Base-by-base conservation (phyloP, 1,140 invertebrate genomes). In the Reticulitermes speratus region DNA sequence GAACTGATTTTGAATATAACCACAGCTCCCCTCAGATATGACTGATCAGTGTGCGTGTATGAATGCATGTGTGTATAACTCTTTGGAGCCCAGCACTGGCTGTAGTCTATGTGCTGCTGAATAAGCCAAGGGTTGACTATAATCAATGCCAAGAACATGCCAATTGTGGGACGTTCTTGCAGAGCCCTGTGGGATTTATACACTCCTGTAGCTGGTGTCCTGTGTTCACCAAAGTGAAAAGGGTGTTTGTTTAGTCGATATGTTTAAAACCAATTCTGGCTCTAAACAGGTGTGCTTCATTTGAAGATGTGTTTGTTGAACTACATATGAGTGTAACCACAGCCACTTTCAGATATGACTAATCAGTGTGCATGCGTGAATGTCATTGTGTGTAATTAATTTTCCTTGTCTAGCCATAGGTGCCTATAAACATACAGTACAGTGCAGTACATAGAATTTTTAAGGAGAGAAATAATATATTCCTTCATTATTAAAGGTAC, bases 371-470 rank as follows among this genome's bases (percentile, higher is more conserved):
- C 65, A 75, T 75, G 7, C n/a, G n/a, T 75, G 25, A 75, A 30
- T 75, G 65, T 25, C 1, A 9, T n/a, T 16, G 59, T 65, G 16
- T 75, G 65, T 75, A 75, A 8, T 75, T 75, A 8, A 75, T 25
- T 75, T 75, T 75, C 8, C 25, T 30, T 75, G 65, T 75, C 65
- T 75, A 75, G 65, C 65, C 65, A 75, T 75, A 75, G 65, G 65
- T 75, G 65, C 65, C 65, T 75, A 30, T 75, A 30, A 55, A 75
- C 12, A 25, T 75, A 75, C 65, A 75, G 14, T 75, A 30, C 16
- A 9, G 25, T 75, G 30, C n/a, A 30, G n/a, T 30, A 75, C 65
- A 75, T 38, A 38, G 38, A 38, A 38, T 75, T 75, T 75, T 30
- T 75, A 30, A 30, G 65, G 65, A 0, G 11, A 75, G 25, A 75